A percentile compares a stretch with the other conserved stretches of the same genome.
Evolutionary conservation across 2,888 invertebrate species (phyloP).

Genomic region (Ligdia adustata): DNA sequence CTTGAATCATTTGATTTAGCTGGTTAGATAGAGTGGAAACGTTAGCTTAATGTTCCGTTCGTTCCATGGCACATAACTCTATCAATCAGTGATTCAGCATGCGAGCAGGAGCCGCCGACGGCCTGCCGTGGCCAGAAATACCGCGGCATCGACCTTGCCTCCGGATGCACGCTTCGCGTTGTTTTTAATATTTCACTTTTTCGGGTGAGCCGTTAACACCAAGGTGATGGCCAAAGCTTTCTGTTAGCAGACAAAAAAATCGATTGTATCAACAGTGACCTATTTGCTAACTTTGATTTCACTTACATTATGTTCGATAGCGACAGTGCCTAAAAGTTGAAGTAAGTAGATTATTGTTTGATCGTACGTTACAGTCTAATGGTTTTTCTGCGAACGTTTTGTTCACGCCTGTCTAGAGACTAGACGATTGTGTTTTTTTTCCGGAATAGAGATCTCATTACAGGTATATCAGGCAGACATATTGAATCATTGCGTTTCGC

Average conservation of each 20-base stretch:
- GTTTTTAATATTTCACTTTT: slow-evolving; percentile 76
- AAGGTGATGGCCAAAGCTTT: slow-evolving; percentile 68
- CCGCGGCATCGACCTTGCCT: slow-evolving; percentile 78
- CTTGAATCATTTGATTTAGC: slow-evolving; percentile 3
- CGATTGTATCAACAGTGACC: slow-evolving; percentile 1
- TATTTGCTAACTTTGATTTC: slow-evolving; percentile 6
- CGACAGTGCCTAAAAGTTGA: slow-evolving; percentile 12
- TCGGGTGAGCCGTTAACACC: slow-evolving; percentile 57
- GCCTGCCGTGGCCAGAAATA: slow-evolving; percentile 74
- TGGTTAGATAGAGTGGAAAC: slow-evolving; percentile 41
- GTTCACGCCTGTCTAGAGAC: slow-evolving; percentile 23
- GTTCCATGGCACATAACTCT: slow-evolving; percentile 57
- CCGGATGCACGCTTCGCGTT: slow-evolving; percentile 68
- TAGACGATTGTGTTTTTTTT: slow-evolving; percentile 10
- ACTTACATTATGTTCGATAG: slow-evolving; percentile 8
- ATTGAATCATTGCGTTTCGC: slow-evolving; percentile 49
- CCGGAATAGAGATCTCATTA: slow-evolving; percentile 27
- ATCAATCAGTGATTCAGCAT: slow-evolving; percentile 69
- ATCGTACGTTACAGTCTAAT: background rate
- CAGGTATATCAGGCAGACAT: slow-evolving; percentile 31
- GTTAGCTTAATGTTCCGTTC: slow-evolving; percentile 51
- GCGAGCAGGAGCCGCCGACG: slow-evolving; percentile 41
- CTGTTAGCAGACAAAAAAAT: slow-evolving; percentile 16
- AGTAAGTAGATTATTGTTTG: slow-evolving; percentile 5
- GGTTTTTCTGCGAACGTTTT: slow-evolving; percentile 13